Conservation (phyloP, 2,888 invertebrate species). For the Masnerella sp. region DNA sequence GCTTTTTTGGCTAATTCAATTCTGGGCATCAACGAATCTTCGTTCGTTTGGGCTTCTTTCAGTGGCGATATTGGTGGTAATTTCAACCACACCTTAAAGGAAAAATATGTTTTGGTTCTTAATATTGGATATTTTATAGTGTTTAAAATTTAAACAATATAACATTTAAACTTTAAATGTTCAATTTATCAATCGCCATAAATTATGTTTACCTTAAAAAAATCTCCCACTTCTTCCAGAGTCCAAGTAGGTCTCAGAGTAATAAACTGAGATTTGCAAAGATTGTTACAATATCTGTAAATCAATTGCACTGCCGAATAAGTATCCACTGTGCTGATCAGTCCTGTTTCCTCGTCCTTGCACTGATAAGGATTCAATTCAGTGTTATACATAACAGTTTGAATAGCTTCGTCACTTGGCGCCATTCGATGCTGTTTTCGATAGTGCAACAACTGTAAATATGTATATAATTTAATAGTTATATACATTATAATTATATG, state of each 20-base stretch:
- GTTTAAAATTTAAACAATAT: too few relatives aligned
- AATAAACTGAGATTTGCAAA: slow-evolving; percentile 37
- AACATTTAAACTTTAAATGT: neutral
- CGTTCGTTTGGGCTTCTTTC: slow-evolving; percentile 84
- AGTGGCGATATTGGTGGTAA: slow-evolving; percentile 89
- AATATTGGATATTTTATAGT: too few relatives aligned
- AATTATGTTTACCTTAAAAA: slow-evolving; percentile 10
- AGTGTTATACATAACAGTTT: neutral
- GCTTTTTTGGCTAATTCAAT: slow-evolving; percentile 87
- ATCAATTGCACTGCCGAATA: slow-evolving; percentile 16
- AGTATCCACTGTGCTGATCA: slow-evolving; percentile 1
- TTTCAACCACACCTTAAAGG: slow-evolving; percentile 80
- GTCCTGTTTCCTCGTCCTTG: slow-evolving; percentile 10
- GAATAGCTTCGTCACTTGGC: neutral
- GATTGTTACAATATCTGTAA: slow-evolving; percentile 15
- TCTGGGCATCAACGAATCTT: slow-evolving; percentile 76
- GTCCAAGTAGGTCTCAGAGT: slow-evolving; percentile 25
- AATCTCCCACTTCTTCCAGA: neutral
- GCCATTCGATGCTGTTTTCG: neutral
- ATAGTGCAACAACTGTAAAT: neutral
- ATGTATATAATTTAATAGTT: too few relatives aligned
- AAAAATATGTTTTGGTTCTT: too few relatives aligned
- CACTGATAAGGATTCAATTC: neutral
- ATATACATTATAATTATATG: neutral
- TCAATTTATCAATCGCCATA: neutral